A percentile compares a stretch with the other conserved stretches of the same genome.
Evolutionary conservation across 2,797 vertebrate species (phyloP).

Genomic region (Syngnathus acus): DNA sequence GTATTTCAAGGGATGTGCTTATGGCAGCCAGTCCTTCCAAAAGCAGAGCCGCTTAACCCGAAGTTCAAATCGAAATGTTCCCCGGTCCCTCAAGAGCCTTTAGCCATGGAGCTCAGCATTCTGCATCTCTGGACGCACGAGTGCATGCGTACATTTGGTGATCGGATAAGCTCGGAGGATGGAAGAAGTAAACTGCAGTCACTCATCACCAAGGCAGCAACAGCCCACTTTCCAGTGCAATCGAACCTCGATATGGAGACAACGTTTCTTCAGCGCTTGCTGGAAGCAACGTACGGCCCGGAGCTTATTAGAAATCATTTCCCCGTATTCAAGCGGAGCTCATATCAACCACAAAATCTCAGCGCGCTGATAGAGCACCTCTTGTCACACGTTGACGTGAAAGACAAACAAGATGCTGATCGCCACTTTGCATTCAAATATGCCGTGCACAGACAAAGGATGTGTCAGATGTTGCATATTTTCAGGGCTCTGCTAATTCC

Average conservation of each 20-base stretch:
- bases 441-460: conserved; percentile 51
- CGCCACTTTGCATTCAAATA: conserved; percentile 25
- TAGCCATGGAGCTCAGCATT: conserved; percentile 45
- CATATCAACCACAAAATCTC: conserved; percentile 61
- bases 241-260: conserved; percentile 3
- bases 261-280: conserved; percentile 38
- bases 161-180: conserved; percentile 61
- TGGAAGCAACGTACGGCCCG: conserved; percentile 57
- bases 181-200: conserved; percentile 55
- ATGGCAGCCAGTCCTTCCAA: conserved; percentile 44
- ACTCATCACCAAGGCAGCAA: conserved; percentile 60
- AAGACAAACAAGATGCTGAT: conserved; percentile 19
- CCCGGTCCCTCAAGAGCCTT: not conserved
- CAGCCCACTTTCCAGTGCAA: conserved; percentile 50
- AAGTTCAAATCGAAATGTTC: not conserved
- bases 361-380: conserved; percentile 55
- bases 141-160: conserved; percentile 75
- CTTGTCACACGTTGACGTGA: conserved; percentile 27
- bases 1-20: conserved; percentile 74
- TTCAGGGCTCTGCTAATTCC: conserved; percentile 69
- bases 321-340: conserved; percentile 5
- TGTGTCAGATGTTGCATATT: conserved; percentile 68
- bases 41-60: not conserved
- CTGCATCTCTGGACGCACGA: conserved; percentile 81
- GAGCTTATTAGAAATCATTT: conserved; percentile 31